These are phyloP conservation scores for Todus mexicanus DNA, from an alignment of 2,797 vertebrate species.

Conservation along the genomic window DNA sequence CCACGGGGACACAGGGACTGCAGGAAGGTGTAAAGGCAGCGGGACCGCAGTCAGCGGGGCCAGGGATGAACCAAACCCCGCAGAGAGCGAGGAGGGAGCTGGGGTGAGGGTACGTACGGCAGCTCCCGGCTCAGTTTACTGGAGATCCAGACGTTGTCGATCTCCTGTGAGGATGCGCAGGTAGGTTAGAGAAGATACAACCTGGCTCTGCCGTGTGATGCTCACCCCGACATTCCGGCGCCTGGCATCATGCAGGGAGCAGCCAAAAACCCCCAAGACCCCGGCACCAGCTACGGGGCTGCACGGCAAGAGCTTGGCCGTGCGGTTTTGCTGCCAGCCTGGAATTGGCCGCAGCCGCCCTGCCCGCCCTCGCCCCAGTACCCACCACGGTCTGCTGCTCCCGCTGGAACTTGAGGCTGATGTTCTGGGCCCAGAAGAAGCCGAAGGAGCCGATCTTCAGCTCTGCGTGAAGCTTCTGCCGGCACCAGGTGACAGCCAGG, in stretches of 20 bases:
- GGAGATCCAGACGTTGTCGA: conserved; percentile 94
- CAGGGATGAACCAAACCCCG: neutral
- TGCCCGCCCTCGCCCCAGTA: accelerated
- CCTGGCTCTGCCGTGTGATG: neutral
- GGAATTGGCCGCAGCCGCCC: neutral
- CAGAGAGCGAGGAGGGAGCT: neutral
- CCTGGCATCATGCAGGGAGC: neutral
- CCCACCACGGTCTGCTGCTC: conserved; percentile 93
- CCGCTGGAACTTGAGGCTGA: conserved; percentile 90
- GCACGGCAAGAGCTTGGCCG: neutral
- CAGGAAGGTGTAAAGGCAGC: neutral
- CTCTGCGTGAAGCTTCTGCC: conserved; percentile 84
- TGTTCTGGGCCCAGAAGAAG: conserved; percentile 87
- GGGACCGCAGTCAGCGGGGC: neutral
- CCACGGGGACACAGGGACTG: neutral
- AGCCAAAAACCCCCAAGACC: neutral
- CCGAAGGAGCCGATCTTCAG: conserved; percentile 91
- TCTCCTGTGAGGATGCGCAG: conserved; percentile 82
- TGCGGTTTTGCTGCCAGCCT: neutral
- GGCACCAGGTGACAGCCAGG: conserved; percentile 85
- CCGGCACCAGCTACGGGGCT: neutral
- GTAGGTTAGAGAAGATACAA: neutral
- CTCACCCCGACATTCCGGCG: accelerated
- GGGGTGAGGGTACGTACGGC: conserved; percentile 80
- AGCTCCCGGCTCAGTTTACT: conserved; percentile 92